Percentiles rank a stretch among this genome's conserved stretches.
phyloP scores from a whole-genome alignment of 1,140 invertebrate genomes.

The Microplitis demolitor region DNA sequence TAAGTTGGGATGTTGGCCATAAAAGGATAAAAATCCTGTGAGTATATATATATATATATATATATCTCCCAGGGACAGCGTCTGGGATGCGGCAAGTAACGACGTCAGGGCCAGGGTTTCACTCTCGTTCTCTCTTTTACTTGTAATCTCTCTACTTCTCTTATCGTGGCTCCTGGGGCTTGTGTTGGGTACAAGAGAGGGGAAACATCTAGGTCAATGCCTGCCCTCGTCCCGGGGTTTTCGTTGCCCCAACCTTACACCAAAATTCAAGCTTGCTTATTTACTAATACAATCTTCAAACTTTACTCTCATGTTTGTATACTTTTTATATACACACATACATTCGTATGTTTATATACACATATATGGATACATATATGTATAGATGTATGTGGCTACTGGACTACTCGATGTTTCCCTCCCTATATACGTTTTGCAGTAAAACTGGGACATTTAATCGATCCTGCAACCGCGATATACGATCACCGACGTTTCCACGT shows the following conservation, averaged over 20 bases:
- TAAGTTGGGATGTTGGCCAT: background rate
- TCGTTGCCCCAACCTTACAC: slow-evolving; percentile 27
- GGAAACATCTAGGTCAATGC: slow-evolving; percentile 38
- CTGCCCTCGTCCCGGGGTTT: slow-evolving; percentile 35
- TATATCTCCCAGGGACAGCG: background rate
- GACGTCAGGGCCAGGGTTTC: slow-evolving; percentile 36
- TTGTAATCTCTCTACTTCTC: too few species aligned
- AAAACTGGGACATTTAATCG: slow-evolving; percentile 31
- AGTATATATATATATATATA: background rate
- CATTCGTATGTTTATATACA: too few species aligned
- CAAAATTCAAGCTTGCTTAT: background rate
- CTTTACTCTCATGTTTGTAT: slow-evolving; percentile 3
- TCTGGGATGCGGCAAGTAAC: slow-evolving; percentile 12
- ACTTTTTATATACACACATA: too few species aligned
- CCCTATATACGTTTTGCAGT: background rate
- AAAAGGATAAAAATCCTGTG: background rate
- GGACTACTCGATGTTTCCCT: too few species aligned
- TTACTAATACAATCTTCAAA: background rate
- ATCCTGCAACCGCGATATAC: slow-evolving; percentile 16
- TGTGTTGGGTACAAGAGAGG: slow-evolving; percentile 13
- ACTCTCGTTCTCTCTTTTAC: slow-evolving; percentile 17
- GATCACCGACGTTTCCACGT: background rate
- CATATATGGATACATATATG: too few species aligned
- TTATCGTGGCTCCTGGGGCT: background rate
- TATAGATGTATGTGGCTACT: too few species aligned